A percentile compares a stretch with the other conserved stretches of the same genome.
phyloP scores from a whole-genome alignment of 2,797 vertebrate genomes.

The Macrochelys suwanniensis region DNA sequence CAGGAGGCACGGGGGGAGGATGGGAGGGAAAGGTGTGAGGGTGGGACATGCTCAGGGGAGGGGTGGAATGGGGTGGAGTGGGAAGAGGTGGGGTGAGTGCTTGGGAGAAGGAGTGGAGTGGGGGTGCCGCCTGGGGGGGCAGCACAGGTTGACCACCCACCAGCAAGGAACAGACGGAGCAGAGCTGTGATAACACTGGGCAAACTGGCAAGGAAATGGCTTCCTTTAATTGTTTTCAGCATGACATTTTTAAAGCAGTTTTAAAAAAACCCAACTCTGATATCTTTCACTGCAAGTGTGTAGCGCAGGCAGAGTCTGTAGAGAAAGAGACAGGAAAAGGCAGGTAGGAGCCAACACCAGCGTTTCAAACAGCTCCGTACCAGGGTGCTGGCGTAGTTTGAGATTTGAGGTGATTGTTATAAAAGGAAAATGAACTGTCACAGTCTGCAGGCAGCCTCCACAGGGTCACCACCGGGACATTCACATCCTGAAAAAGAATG shows the following conservation, averaged over 20 bases:
- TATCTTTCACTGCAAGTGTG: neutral
- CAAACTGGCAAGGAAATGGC: neutral
- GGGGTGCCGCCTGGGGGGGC: too few relatives aligned
- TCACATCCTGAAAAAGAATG: neutral
- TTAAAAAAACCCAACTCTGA: neutral
- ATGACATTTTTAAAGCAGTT: neutral
- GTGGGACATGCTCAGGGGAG: too few relatives aligned
- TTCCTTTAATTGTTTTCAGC: neutral
- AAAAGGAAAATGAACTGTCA: conserved; percentile 30
- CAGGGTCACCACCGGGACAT: neutral
- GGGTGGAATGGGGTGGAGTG: too few relatives aligned
- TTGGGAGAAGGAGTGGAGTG: too few relatives aligned
- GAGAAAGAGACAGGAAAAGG: conserved; percentile 2
- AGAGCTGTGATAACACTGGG: neutral
- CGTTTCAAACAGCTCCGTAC: neutral
- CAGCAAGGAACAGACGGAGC: neutral
- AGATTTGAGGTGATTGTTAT: neutral
- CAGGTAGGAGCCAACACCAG: neutral
- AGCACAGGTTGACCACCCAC: too few relatives aligned
- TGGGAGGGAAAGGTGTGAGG: too few relatives aligned
- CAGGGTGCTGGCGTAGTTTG: neutral
- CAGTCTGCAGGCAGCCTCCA: neutral
- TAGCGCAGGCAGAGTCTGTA: neutral
- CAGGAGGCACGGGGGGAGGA: too few relatives aligned
- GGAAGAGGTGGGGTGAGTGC: too few relatives aligned